Conservation (phyloP, 2,113 vertebrate genomes). For the Xenus cinereus region DNA sequence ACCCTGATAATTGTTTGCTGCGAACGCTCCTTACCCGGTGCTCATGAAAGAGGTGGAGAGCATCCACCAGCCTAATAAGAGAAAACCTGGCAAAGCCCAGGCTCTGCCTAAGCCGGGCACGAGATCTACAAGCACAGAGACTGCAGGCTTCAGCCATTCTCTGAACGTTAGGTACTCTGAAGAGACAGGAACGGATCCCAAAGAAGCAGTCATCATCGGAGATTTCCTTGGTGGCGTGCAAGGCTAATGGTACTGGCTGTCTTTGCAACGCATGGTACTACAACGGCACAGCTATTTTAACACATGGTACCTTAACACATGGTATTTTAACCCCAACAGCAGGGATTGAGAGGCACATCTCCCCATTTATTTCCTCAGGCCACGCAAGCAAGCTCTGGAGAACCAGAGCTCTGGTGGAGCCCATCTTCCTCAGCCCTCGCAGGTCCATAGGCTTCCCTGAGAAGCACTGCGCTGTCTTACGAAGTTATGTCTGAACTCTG, state of each 20-base stretch:
- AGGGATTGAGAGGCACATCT: background rate
- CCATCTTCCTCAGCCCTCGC: background rate
- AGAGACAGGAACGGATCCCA: background rate
- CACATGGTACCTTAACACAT: background rate
- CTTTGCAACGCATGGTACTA: background rate
- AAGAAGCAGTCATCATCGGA: background rate
- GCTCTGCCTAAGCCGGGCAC: background rate
- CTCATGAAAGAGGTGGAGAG: background rate
- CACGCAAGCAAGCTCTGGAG: background rate
- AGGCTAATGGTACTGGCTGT: background rate
- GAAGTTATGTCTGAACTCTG: background rate
- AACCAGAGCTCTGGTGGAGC: background rate
- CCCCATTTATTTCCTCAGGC: background rate
- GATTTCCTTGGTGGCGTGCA: background rate
- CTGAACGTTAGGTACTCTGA: background rate
- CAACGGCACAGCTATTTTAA: background rate
- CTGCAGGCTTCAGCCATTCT: slow-evolving; percentile 9
- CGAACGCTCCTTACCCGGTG: background rate
- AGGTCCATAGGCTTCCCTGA: background rate
- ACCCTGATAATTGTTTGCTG: background rate
- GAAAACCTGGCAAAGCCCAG: background rate
- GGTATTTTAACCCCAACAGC: background rate
- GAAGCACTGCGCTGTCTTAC: background rate
- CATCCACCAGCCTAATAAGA: background rate
- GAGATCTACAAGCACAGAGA: background rate